A percentile compares a stretch with the other conserved stretches of the same genome.
phyloP scores from a whole-genome alignment of 2,888 invertebrate genomes.

The Melanophora roralis region DNA sequence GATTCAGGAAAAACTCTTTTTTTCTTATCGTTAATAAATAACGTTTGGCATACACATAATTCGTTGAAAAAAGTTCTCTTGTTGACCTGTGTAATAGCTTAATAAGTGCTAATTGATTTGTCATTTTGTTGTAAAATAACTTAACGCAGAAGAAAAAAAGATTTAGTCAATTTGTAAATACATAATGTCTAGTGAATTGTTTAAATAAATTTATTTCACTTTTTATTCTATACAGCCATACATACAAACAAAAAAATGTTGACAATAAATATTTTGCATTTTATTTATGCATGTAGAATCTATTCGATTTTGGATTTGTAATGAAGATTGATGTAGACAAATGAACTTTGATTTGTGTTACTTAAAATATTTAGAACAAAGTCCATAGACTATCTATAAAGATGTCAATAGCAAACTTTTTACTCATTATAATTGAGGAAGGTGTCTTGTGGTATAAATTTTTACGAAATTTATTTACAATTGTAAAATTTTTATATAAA shows the following conservation, averaged over 20 bases:
- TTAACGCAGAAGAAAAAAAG: neutral
- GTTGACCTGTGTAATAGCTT: slow-evolving; percentile 1
- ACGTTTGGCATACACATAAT: too few relatives aligned
- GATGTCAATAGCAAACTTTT: neutral
- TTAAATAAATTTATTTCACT: neutral
- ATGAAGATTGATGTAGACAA: slow-evolving; percentile 33
- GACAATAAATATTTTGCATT: too few relatives aligned
- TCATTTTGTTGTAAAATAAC: slow-evolving; percentile 45
- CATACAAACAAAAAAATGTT: too few relatives aligned
- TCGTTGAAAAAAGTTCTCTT: neutral
- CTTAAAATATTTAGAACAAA: slow-evolving; percentile 18
- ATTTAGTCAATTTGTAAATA: slow-evolving; percentile 42
- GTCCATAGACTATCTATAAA: too few relatives aligned
- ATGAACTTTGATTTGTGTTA: neutral
- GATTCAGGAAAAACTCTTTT: too few relatives aligned
- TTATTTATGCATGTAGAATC: too few relatives aligned
- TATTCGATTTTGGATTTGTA: neutral
- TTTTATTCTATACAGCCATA: too few relatives aligned
- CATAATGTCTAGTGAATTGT: slow-evolving; percentile 42
- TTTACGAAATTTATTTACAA: too few relatives aligned
- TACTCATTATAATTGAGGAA: slow-evolving; percentile 11
- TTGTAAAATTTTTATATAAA: too few relatives aligned
- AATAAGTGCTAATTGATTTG: slow-evolving; percentile 58
- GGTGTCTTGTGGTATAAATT: too few relatives aligned
- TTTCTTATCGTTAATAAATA: too few relatives aligned